phyloP scores from a whole-genome alignment of 2,113 vertebrate species.

The Urocolius indicus region DNA sequence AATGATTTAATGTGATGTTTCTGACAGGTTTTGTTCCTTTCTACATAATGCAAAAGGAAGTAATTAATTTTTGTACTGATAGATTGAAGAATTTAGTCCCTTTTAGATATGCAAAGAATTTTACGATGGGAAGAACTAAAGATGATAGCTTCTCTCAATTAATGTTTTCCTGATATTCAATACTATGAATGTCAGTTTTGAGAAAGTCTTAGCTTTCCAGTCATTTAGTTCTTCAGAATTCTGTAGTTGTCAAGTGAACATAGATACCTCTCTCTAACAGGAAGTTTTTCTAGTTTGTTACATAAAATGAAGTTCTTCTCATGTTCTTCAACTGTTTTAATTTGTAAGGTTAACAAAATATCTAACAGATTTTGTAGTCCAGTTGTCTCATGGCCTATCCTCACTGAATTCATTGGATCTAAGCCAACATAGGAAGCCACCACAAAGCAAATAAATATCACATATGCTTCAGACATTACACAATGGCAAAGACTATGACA shows the following conservation, averaged over 20 bases:
- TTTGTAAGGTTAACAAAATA: not conserved
- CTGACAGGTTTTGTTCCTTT: slow-evolving; percentile 58
- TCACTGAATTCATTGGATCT: not conserved
- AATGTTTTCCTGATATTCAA: not conserved
- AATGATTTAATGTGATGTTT: slow-evolving; percentile 54
- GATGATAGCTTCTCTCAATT: not conserved
- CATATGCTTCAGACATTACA: not conserved
- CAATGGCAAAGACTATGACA: not conserved
- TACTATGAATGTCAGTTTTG: not conserved
- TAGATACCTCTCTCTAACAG: not conserved
- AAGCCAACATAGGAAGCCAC: not conserved
- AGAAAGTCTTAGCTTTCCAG: not conserved
- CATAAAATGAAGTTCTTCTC: not conserved
- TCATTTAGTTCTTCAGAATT: not conserved
- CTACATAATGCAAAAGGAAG: slow-evolving; percentile 68
- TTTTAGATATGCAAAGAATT: slow-evolving; percentile 25
- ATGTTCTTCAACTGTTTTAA: not conserved
- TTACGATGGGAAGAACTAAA: not conserved
- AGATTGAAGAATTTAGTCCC: not conserved
- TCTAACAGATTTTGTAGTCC: not conserved
- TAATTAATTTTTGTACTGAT: slow-evolving; percentile 61
- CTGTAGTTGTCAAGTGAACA: not conserved
- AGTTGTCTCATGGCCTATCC: not conserved
- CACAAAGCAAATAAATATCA: not conserved
- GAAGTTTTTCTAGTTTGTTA: not conserved